phyloP scores from a whole-genome alignment of 37 sponge, comb jelly and placozoan genomes.

The Haliclona indistincta region DNA sequence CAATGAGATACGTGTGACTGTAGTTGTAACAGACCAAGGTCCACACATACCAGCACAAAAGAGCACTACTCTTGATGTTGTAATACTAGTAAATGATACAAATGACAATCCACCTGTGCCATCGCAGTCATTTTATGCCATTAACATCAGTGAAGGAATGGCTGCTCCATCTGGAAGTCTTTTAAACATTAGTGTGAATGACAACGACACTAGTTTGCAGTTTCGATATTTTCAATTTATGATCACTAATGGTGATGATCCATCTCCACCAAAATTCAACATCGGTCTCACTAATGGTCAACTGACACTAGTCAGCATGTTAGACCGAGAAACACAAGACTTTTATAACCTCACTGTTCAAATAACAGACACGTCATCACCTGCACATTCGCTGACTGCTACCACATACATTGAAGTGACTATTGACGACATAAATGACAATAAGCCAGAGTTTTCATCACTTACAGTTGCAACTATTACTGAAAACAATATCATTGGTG shows the following conservation, averaged over 20 bases:
- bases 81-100: constrained; percentile 35
- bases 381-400: not conserved
- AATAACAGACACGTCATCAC: constrained; percentile 28
- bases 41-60: constrained; percentile 51
- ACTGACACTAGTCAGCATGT: constrained; percentile 18
- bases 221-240: not conserved
- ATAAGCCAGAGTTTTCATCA: constrained; percentile 39
- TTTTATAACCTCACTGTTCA: constrained; percentile 51
- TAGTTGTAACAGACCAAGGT: constrained; percentile 71
- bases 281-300: not conserved
- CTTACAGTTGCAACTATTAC: constrained; percentile 8
- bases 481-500: constrained; percentile 37
- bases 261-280: not conserved
- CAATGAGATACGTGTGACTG: constrained; percentile 4
- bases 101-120: constrained; percentile 74
- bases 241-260: constrained; percentile 28
- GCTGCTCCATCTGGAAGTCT: not conserved
- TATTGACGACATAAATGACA: constrained; percentile 64
- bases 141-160: constrained; percentile 26
- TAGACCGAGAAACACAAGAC: constrained; percentile 48
- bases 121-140: constrained; percentile 22
- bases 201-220: constrained; percentile 31
- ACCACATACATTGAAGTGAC: constrained; percentile 21
- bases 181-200: constrained; percentile 35
- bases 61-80: constrained; percentile 25